phyloP scores from a whole-genome alignment of 2,113 vertebrate genomes.

The Glaucomys volans region DNA sequence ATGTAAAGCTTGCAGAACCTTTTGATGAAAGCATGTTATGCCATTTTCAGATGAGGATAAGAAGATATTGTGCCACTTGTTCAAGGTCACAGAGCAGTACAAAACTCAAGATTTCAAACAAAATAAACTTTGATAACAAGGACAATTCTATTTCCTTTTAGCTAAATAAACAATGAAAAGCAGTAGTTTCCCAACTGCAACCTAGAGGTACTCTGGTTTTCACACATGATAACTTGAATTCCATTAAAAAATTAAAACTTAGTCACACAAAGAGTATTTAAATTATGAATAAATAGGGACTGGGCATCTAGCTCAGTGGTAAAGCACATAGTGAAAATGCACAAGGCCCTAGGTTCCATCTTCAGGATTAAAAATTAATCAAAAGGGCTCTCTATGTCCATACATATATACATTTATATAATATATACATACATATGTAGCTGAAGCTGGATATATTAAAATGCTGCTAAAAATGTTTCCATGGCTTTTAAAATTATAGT shows the following conservation, averaged over 20 bases:
- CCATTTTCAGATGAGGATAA: constrained; percentile 18
- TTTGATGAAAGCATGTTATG: not conserved
- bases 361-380: not conserved
- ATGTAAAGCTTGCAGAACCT: not conserved
- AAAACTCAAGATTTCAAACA: not conserved
- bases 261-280: not conserved
- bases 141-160: not conserved
- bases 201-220: not conserved
- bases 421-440: not conserved
- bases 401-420: not conserved
- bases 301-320: not conserved
- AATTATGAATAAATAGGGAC: no score
- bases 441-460: not conserved
- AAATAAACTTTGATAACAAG: not conserved
- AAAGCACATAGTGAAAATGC: not conserved
- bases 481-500: not conserved
- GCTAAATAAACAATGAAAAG: not conserved
- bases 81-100: not conserved
- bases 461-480: not conserved
- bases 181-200: not conserved
- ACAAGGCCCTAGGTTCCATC: not conserved
- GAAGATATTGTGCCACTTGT: not conserved
- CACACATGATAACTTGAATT: not conserved
- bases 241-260: constrained; percentile 13
- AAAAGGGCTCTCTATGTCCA: no score